These are phyloP conservation scores for Aldabrachelys gigantea DNA, from an alignment of 2,113 vertebrate genomes.

Conservation along the genomic window DNA sequence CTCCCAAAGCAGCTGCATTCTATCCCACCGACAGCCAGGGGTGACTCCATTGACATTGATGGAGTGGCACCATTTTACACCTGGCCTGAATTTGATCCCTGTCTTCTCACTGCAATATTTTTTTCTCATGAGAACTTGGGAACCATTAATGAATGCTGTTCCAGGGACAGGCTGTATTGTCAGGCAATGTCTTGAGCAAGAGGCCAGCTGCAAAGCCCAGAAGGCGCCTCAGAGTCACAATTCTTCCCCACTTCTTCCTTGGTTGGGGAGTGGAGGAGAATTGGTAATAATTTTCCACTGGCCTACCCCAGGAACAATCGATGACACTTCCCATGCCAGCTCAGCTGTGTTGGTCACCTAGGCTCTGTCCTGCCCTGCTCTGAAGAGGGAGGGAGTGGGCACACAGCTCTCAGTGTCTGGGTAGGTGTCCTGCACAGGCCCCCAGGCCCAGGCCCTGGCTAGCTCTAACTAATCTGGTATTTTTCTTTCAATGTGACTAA, in stretches of 20 bases:
- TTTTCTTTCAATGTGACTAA: background rate
- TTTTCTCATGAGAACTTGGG: background rate
- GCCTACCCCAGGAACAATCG: background rate
- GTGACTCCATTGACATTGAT: background rate
- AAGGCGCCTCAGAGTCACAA: background rate
- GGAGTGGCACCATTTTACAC: background rate
- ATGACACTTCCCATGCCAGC: background rate
- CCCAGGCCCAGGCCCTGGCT: background rate
- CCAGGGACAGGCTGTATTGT: rapidly evolving
- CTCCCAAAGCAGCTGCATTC: background rate
- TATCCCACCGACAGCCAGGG: background rate
- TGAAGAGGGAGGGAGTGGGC: background rate
- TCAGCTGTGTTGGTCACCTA: background rate
- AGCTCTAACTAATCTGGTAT: background rate
- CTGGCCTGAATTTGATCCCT: background rate
- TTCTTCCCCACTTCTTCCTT: background rate
- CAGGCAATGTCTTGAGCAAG: background rate
- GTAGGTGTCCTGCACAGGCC: background rate
- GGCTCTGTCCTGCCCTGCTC: background rate
- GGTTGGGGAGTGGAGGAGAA: no score
- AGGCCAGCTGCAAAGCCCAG: background rate
- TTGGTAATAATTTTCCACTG: background rate
- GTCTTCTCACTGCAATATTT: background rate
- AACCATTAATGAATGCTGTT: background rate
- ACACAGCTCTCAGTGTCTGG: background rate